Base-by-base conservation (phyloP, 1,140 invertebrate species). In the Vanessa atalanta region DNA sequence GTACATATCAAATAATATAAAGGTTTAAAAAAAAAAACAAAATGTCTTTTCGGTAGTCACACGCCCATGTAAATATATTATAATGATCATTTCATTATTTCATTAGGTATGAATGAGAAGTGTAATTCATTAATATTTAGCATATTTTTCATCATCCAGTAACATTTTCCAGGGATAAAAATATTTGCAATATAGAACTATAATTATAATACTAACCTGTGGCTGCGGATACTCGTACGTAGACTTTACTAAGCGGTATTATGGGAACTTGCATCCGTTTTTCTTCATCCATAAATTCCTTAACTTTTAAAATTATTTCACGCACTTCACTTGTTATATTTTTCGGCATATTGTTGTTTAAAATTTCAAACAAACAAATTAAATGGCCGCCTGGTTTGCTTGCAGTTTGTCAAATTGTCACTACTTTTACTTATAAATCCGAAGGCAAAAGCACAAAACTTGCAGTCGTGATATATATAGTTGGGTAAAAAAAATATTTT, bases 201-300 rank as follows among this genome's bases (percentile, higher is more conserved):
- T 60, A 60, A 60, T 60, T 60, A 60, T 63, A 55, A 74, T 72
- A 71, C 76, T 69, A 75, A 92, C 90, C 90, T 77, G 88, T 91
- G 71, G 90, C 90, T 3, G 90, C 90, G 8, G 90, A 90, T 14
- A 92, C 90, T 72, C 90, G 73, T 20, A 92, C 85, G 75, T 92
- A 92, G 12, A 92, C 90, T 87, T 92, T 92, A 73, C 87, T 89
- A 7, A 92, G 77, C 9, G 90, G 90, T 80, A 92, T 92, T 78
- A 92, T 92, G 13, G 90, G 90, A 61, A 90, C 88, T 85, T 92
- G 89, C 90, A 92, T 92, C 20, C 89, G 83, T 77, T 92, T 92
- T 50, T 92, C 90, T 75, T 91, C 89, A 65, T 92, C 90, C 90
- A 92, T 92, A 80, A 92, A 92, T 63, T 92, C 90, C 77, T 92